Base-by-base conservation (phyloP, 2,797 vertebrate genomes). In the Rhinella marina region DNA sequence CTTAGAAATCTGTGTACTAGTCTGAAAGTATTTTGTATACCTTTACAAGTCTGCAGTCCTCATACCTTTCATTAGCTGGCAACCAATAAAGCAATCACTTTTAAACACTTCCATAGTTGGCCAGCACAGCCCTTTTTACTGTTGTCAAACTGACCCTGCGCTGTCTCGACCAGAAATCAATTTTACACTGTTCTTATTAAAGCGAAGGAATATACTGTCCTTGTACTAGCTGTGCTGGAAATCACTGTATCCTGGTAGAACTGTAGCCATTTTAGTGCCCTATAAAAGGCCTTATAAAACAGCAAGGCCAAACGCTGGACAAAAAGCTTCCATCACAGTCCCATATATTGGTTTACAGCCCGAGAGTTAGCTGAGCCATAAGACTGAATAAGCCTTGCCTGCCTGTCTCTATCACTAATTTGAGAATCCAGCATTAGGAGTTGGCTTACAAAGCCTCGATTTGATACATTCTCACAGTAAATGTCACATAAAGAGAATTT, bases 401-500 rank as follows among this genome's bases (percentile, higher is more conserved):
- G 59, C 56, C 29, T 52, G 56, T 82, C 56, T n/a, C 56, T 23
- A 27, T 73, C 73, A 88, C 86, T 84, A 87, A 87, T 88, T 88
- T 81, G 79, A 25, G 56, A 80, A 84, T 84, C 66, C 64, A n/a
- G 76, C 66, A 70, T 76, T 59, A 62, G 56, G 84, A 85, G 82
- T 68, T 85, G 76, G 75, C 87, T 88, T 64, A 78, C 62, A 78
- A 84, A 85, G 76, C 25, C 73, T 85, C 62, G 87, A 64, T 84
- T 72, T 88, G 87, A 84, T 88, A 48, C 82, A 84, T 88, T 88
- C 57, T 84, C 88, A 84, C 85, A 89, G 70, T 86, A 83, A 84
- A 89, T 87, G 88, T 87, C 88, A 89, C 87, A 88, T 88, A 88
- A 89, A 89, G 56, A 87, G 81, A 87, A 89, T 89, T 89, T 89